Conservation (phyloP, 2,888 invertebrate genomes). For the Scaptomyza reducta region DNA sequence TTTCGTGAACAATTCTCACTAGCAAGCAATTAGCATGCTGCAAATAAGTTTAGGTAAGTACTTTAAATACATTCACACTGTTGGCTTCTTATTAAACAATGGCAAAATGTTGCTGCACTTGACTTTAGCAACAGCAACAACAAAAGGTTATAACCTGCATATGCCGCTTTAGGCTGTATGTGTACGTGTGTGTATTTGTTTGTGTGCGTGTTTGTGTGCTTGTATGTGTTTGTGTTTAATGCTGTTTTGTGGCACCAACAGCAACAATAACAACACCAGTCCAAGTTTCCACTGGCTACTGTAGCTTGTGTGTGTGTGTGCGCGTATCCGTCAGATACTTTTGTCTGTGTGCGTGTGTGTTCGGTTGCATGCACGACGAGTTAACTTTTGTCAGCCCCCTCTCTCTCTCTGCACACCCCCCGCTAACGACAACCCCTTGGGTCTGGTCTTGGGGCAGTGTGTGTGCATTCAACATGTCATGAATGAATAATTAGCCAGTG, state of each 20-base stretch:
- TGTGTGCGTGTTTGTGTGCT: background rate
- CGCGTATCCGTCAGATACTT: constrained; percentile 72
- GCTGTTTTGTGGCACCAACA: constrained; percentile 11
- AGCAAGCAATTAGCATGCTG: background rate
- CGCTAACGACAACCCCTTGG: no score
- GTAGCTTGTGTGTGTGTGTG: constrained; percentile 36
- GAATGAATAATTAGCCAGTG: constrained; percentile 78
- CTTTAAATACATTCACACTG: background rate
- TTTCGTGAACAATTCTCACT: background rate
- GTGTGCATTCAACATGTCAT: constrained; percentile 79
- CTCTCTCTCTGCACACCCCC: background rate
- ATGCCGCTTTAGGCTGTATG: background rate
- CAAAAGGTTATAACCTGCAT: constrained; percentile 1
- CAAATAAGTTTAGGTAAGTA: background rate
- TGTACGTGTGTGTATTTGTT: background rate
- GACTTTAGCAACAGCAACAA: background rate
- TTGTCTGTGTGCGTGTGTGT: constrained; percentile 28
- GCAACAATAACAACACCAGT: constrained; percentile 4
- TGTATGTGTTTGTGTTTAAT: background rate
- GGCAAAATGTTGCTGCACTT: background rate
- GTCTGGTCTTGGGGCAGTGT: constrained; percentile 14
- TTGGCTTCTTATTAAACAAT: background rate
- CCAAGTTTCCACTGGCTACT: constrained; percentile 33
- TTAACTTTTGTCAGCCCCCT: constrained; percentile 21
- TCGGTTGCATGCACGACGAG: constrained; percentile 39